Percentiles rank a stretch among this genome's conserved stretches.
phyloP scores from a whole-genome alignment of 2,888 invertebrate species.

The Dendrolimus pini region DNA sequence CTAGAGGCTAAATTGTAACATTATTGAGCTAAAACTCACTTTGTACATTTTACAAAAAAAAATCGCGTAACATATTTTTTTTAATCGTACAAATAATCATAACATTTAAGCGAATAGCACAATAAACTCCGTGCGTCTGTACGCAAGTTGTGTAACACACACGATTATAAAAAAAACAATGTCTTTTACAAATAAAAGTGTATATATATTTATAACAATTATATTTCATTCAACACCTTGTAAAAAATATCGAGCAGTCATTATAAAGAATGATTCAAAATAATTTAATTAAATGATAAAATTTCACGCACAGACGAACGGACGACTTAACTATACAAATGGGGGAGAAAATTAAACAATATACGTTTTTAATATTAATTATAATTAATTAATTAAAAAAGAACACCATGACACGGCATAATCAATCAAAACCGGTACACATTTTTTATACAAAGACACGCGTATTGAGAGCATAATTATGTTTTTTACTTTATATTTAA shows the following conservation, averaged over 20 bases:
- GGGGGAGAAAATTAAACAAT: neutral
- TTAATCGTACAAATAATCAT: conserved; percentile 31
- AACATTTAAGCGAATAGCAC: conserved; percentile 54
- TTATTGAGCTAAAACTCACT: conserved; percentile 70
- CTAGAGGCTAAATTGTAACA: conserved; percentile 64
- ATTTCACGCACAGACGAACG: neutral
- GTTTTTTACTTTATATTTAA: conserved; percentile 21
- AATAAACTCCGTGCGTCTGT: conserved; percentile 21
- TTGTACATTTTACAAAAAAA: conserved; percentile 70
- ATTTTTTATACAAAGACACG: conserved; percentile 21
- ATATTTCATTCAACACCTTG: neutral
- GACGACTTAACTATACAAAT: neutral
- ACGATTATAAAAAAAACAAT: conserved; percentile 22
- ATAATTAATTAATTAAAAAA: neutral
- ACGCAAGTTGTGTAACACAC: conserved; percentile 13
- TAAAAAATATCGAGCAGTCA: neutral
- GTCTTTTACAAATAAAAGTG: conserved; percentile 36
- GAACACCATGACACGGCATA: conserved; percentile 22
- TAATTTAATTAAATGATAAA: neutral
- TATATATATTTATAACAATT: conserved; percentile 9
- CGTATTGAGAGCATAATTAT: conserved; percentile 12
- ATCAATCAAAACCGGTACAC: conserved; percentile 27
- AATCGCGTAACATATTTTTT: conserved; percentile 47
- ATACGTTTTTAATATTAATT: neutral
- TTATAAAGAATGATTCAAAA: neutral